A percentile compares a stretch with the other conserved stretches of the same genome.
Conservation (phyloP, 2,113 vertebrate genomes). For the Petroica traversi region DNA sequence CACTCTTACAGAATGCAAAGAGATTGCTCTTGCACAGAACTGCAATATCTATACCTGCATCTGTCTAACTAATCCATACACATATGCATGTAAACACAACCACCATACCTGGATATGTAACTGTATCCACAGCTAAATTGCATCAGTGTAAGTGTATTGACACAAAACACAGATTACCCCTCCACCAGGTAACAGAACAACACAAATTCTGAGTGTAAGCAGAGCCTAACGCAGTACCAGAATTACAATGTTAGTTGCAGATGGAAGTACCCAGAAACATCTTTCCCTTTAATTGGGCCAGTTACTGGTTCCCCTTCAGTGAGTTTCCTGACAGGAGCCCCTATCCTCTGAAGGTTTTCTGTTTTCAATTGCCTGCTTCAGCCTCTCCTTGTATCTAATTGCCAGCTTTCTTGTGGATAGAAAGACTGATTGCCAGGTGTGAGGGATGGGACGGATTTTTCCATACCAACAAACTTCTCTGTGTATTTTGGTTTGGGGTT, state of each 20-base stretch:
- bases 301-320: constrained; percentile 46
- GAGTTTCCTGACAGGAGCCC: constrained; percentile 38
- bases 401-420: neutral
- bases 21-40: neutral
- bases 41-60: neutral
- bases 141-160: neutral
- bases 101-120: fast-evolving
- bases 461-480: neutral
- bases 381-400: constrained; percentile 24
- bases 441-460: neutral
- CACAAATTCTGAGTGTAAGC: neutral
- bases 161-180: neutral
- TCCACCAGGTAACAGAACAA: neutral
- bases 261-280: constrained; percentile 39
- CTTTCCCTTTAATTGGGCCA: constrained; percentile 45
- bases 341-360: constrained; percentile 34
- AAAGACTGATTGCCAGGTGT: constrained; percentile 26
- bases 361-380: constrained; percentile 13
- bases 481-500: neutral
- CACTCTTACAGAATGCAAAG: neutral
- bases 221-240: neutral
- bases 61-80: neutral
- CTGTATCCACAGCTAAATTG: neutral
- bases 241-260: neutral
- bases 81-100: neutral